These are phyloP conservation scores for Callorhinus ursinus DNA, from an alignment of 2,113 vertebrate species.

Conservation along the genomic window DNA sequence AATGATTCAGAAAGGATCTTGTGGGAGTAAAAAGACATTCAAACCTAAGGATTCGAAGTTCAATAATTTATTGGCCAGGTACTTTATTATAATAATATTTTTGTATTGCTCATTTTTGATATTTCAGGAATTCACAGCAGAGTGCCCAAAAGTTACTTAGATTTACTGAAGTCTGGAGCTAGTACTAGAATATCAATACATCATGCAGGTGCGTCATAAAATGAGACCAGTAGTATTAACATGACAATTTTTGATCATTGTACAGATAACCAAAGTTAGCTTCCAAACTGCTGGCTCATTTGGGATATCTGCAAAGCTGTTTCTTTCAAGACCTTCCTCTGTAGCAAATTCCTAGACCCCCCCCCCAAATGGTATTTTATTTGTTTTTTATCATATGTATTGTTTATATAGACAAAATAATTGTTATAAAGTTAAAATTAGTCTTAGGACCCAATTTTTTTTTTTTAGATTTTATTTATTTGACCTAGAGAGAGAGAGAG, in stretches of 20 bases:
- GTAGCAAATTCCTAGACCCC: not conserved
- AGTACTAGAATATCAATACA: not conserved
- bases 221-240: not conserved
- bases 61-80: not conserved
- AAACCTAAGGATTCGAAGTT: not conserved
- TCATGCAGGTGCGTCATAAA: not conserved
- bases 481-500: no score
- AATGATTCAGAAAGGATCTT: slow-evolving; percentile 13
- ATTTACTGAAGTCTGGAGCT: not conserved
- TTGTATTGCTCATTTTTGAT: not conserved
- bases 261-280: not conserved
- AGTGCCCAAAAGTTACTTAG: not conserved
- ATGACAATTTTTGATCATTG: not conserved
- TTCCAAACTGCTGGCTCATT: not conserved
- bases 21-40: not conserved
- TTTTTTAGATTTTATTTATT: no score
- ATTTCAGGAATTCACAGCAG: not conserved
- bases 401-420: not conserved
- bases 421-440: not conserved
- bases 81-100: not conserved
- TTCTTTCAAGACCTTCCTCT: not conserved
- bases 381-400: not conserved
- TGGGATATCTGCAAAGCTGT: not conserved
- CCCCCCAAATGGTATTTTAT: not conserved
- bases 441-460: not conserved